Evolutionary conservation across 2,888 invertebrate genomes (phyloP).

Genomic region (Acanthacorydalis orientalis): DNA sequence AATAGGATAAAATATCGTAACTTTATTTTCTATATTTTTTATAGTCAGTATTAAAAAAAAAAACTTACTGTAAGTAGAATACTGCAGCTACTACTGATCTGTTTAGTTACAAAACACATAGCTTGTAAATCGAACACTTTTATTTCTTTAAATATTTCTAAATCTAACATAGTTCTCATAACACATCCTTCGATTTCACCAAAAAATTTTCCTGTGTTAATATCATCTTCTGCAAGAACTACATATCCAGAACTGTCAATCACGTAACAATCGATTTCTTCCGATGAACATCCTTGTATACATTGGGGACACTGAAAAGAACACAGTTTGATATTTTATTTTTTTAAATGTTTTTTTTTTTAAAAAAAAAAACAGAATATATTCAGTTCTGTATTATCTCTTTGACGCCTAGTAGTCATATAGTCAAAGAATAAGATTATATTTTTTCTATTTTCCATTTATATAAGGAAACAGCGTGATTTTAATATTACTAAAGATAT

Average conservation of each 20-base stretch:
- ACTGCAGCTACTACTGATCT: slow-evolving; percentile 21
- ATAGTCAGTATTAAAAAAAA: too few relatives aligned
- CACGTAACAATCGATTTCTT: slow-evolving; percentile 64
- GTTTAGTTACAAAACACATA: slow-evolving; percentile 39
- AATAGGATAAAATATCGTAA: too few relatives aligned
- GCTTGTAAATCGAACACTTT: slow-evolving; percentile 77
- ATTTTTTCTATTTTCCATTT: too few relatives aligned
- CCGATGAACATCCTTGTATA: slow-evolving; percentile 37
- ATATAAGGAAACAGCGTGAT: too few relatives aligned
- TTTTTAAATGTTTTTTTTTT: too few relatives aligned
- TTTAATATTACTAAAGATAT: too few relatives aligned
- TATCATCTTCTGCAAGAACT: slow-evolving; percentile 47
- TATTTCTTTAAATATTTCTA: slow-evolving; percentile 54
- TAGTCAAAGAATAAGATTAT: too few relatives aligned
- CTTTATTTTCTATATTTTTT: too few relatives aligned
- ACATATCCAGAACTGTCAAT: slow-evolving; percentile 85
- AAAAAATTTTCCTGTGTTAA: slow-evolving; percentile 68
- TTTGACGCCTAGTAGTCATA: too few relatives aligned
- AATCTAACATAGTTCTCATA: slow-evolving; percentile 55
- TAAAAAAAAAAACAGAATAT: too few relatives aligned
- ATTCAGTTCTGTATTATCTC: too few relatives aligned
- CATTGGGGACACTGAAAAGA: slow-evolving; percentile 18
- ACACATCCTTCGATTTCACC: slow-evolving; percentile 66
- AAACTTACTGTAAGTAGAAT: slow-evolving; percentile 21
- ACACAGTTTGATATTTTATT: too few relatives aligned